Conservation (phyloP, 1,140 invertebrate species). For the Paralvinella palmiformis region DNA sequence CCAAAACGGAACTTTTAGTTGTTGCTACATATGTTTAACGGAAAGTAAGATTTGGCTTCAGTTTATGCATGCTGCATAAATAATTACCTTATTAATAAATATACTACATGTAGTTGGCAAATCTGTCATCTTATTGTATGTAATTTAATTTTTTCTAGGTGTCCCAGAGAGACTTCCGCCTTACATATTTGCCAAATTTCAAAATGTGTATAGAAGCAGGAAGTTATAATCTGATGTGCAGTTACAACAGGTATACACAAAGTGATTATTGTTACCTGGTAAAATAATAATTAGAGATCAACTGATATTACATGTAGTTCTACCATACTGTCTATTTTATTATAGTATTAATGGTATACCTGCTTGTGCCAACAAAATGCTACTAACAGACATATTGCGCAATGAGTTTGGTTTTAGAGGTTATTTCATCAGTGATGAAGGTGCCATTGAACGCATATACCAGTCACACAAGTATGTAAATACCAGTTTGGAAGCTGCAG, state of each 20-base stretch:
- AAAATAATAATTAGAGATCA: background rate
- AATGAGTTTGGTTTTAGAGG: constrained; percentile 36
- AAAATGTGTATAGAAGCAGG: constrained; percentile 33
- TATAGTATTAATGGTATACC: constrained; percentile 41
- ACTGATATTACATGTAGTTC: background rate
- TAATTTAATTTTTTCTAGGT: constrained; percentile 7
- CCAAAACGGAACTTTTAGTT: background rate
- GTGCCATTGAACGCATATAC: constrained; percentile 40
- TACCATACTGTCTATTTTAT: background rate
- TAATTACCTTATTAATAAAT: background rate
- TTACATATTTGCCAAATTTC: constrained; percentile 46
- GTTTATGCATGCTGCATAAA: background rate
- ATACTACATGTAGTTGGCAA: background rate
- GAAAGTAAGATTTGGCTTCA: background rate
- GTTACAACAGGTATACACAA: constrained; percentile 17
- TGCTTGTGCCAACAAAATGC: constrained; percentile 38
- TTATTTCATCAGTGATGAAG: constrained; percentile 44
- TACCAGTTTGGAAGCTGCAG: constrained; percentile 24
- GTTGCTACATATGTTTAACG: background rate
- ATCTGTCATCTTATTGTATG: background rate
- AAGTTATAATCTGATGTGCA: constrained; percentile 22
- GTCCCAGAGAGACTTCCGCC: constrained; percentile 34
- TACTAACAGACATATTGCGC: constrained; percentile 39
- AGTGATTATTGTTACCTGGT: background rate
- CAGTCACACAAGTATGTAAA: constrained; percentile 34